phyloP scores from a whole-genome alignment of 2,888 invertebrate genomes.

The Cerastoderma edule region DNA sequence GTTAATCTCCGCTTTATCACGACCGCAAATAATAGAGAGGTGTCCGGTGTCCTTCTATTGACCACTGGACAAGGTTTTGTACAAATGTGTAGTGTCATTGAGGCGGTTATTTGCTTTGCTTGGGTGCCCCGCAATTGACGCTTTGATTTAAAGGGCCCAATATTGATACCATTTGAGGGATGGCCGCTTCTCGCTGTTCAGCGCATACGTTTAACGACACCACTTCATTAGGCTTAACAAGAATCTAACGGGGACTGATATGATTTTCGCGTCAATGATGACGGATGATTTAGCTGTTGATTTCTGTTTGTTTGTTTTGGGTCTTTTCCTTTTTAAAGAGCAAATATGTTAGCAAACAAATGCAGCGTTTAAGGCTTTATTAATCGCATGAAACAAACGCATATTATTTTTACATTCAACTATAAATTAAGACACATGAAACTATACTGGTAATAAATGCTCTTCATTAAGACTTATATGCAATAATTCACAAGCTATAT shows the following conservation, averaged over 20 bases:
- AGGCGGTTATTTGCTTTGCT: constrained; percentile 28
- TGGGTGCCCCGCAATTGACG: constrained; percentile 28
- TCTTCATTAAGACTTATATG: too few relatives aligned
- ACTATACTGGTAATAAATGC: too few relatives aligned
- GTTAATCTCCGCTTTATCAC: constrained; percentile 52
- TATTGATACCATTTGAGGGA: constrained; percentile 16
- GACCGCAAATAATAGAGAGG: constrained; percentile 30
- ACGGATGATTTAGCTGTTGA: neutral
- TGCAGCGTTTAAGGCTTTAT: too few relatives aligned
- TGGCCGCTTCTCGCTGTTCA: neutral
- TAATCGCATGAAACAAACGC: too few relatives aligned
- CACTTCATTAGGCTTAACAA: constrained; percentile 1
- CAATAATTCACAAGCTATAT: too few relatives aligned
- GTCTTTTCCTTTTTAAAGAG: neutral
- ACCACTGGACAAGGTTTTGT: constrained; percentile 39
- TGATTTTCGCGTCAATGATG: neutral
- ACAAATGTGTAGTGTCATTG: constrained; percentile 35
- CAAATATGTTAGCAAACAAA: too few relatives aligned
- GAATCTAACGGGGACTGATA: constrained; percentile 1
- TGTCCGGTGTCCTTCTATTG: constrained; percentile 41
- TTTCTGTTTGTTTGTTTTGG: neutral
- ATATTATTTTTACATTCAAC: too few relatives aligned
- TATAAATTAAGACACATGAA: too few relatives aligned
- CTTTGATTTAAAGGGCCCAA: constrained; percentile 19
- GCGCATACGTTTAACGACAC: neutral